Evolutionary conservation across 2,113 vertebrate genomes (phyloP), one percentile per base, ranked within the genome.

Genomic region (Poeciliopsis prolifica): DNA sequence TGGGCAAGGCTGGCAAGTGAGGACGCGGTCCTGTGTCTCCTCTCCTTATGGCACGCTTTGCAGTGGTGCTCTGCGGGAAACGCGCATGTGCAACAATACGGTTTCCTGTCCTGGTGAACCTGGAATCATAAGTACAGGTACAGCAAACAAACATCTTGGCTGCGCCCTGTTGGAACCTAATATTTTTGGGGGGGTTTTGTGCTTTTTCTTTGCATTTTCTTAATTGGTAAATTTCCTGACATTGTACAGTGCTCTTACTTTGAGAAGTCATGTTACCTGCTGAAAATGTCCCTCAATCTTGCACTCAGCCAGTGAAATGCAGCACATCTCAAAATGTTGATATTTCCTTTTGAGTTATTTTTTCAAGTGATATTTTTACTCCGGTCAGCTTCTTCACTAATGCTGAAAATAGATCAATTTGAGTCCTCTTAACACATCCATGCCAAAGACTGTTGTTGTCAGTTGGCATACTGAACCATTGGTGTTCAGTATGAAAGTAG

Each of bases 11-110:
- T 96, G 95, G 92, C 98, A 99, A 93, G 96, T 98, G 88, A 95
- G 98, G 82, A 98, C 97, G 0, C 96, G 98, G 35, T 99, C 98
- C 37, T 99, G 98, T 2, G 96, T 99, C 81, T 98, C 97, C 19
- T 99, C 98, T 17, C 97, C 98, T 3, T 99, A 99, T 75, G 97
- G 98, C 78, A 99, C 98, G 3, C 94, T 99, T 87, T 99, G 98
- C 95, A 98, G 97, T 61, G 97, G 98, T 74, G 95, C 97, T 75
- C 93, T 99, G 86, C 94, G 98, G 78, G 98, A 99, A 93, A 97
- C 96, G 0, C 95, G 97, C 31, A 94, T 95, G 89, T 99, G 98
- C 95, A 99, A 99, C 93, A 99, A 98, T 95, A 97, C 97, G 0
- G 96, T 96, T 85, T 94, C 95, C 88, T 99, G 98, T 93, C 97